Percentiles rank a stretch among this genome's conserved stretches.
Conservation (phyloP, 1,140 invertebrate genomes). For the Drosophila nikananu region DNA sequence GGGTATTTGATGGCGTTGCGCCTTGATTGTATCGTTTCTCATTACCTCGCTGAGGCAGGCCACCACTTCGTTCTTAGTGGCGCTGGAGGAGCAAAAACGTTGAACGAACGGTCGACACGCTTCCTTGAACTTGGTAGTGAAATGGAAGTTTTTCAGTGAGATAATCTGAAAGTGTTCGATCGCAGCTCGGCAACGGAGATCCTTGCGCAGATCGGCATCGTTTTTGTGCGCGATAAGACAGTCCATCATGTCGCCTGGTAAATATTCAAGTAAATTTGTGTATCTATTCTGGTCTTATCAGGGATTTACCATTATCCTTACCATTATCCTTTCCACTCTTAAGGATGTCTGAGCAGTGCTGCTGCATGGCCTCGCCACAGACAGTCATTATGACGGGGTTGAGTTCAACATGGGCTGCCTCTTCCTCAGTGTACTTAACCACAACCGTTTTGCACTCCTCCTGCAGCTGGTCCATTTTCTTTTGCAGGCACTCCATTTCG, state of each 20-base stretch:
- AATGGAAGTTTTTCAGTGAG: conserved; percentile 96
- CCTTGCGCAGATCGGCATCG: conserved; percentile 90
- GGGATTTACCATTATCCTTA: conserved; percentile 6
- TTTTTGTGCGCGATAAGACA: conserved; percentile 98
- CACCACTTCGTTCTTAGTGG: conserved; percentile 95
- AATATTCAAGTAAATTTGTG: background rate
- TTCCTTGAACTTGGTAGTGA: conserved; percentile 97
- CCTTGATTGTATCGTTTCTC: conserved; percentile 94
- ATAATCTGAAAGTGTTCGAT: conserved; percentile 98
- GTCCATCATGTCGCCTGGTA: conserved; percentile 92
- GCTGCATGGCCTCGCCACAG: conserved; percentile 93
- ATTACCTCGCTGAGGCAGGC: conserved; percentile 95
- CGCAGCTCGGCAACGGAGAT: conserved; percentile 95
- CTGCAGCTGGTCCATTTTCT: conserved; percentile 91
- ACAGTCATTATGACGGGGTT: conserved; percentile 94
- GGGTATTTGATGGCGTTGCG: conserved; percentile 91
- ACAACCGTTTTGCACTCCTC: conserved; percentile 87
- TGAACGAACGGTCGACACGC: conserved; percentile 95
- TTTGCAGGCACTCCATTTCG: conserved; percentile 97
- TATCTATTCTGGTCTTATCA: background rate
- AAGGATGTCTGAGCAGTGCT: conserved; percentile 90
- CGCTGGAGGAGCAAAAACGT: conserved; percentile 91
- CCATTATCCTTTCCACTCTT: conserved; percentile 91
- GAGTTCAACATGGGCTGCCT: conserved; percentile 93
- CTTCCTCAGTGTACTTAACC: conserved; percentile 95